These are phyloP conservation scores for Gari tellinella DNA, from an alignment of 2,888 invertebrate genomes.

Conservation along the genomic window DNA sequence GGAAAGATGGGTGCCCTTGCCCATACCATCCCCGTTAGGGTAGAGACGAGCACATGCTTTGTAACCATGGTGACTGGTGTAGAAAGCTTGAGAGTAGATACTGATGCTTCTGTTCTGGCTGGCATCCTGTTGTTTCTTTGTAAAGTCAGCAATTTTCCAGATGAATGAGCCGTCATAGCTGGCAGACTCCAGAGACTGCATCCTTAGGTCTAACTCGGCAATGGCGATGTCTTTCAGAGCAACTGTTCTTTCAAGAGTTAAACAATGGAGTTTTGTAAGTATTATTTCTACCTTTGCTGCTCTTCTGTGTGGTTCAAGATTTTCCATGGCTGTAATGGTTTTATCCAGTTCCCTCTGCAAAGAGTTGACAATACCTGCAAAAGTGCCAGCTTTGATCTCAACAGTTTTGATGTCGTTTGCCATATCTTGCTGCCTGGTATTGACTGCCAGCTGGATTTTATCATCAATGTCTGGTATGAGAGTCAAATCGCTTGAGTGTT, in stretches of 20 bases:
- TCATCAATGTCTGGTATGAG: conserved; percentile 12
- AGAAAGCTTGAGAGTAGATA: conserved; percentile 81
- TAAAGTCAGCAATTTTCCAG: conserved; percentile 81
- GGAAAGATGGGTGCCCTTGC: conserved; percentile 80
- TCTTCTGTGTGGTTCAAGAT: conserved; percentile 60
- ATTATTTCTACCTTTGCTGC: conserved; percentile 47
- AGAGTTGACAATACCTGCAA: conserved; percentile 71
- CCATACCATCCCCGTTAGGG: conserved; percentile 82
- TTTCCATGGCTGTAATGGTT: conserved; percentile 64
- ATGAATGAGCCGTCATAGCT: conserved; percentile 81
- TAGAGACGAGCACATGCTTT: conserved; percentile 81
- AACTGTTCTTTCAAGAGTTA: conserved; percentile 56
- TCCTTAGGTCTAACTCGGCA: conserved; percentile 71
- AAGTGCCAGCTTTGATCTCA: conserved; percentile 64
- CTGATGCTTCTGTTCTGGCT: conserved; percentile 75
- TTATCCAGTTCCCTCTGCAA: conserved; percentile 76
- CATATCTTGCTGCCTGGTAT: conserved; percentile 30
- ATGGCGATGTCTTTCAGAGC: conserved; percentile 68
- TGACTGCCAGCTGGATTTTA: conserved; percentile 20
- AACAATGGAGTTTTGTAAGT: conserved; percentile 58
- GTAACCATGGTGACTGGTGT: conserved; percentile 79
- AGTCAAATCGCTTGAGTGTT: too few relatives aligned
- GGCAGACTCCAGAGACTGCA: conserved; percentile 73
- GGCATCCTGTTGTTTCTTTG: conserved; percentile 77
- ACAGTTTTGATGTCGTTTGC: conserved; percentile 43